Percentiles rank a stretch among this genome's conserved stretches.
Conservation (phyloP, 1,140 invertebrate species). For the Argopecten irradians region DNA sequence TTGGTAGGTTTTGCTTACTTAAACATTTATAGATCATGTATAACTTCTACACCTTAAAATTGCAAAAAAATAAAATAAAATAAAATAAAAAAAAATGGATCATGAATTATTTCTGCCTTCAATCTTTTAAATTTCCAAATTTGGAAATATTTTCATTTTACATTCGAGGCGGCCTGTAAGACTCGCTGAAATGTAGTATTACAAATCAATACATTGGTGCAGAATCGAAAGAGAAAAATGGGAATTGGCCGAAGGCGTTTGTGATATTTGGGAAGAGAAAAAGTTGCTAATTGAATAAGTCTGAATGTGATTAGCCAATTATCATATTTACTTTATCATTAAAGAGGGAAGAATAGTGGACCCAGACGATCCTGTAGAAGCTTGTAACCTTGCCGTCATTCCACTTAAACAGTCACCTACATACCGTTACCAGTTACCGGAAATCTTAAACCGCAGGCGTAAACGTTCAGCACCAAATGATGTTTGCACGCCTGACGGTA, state of each 20-base stretch:
- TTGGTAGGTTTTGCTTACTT: not conserved
- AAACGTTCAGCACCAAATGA: slow-evolving; percentile 29
- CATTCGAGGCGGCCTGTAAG: too few species aligned
- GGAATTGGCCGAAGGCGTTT: too few species aligned
- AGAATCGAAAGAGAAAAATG: too few species aligned
- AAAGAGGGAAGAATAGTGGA: slow-evolving; percentile 55
- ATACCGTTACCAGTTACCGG: slow-evolving; percentile 48
- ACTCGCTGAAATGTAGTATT: too few species aligned
- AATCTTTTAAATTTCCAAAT: too few species aligned
- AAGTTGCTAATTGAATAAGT: too few species aligned
- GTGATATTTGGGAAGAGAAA: too few species aligned
- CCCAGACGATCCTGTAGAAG: slow-evolving; percentile 55
- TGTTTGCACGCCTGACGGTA: slow-evolving; percentile 48
- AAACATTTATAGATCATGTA: not conserved
- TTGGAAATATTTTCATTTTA: too few species aligned
- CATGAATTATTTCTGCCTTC: not conserved
- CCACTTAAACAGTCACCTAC: slow-evolving; percentile 43
- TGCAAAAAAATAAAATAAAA: not conserved
- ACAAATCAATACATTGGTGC: too few species aligned
- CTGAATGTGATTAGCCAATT: too few species aligned
- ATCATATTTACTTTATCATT: not conserved
- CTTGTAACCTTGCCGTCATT: slow-evolving; percentile 46
- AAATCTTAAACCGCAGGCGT: slow-evolving; percentile 39
- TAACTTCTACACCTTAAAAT: not conserved
- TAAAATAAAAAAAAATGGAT: not conserved